These are phyloP conservation scores for Metacarcinus magister DNA, from an alignment of 2,888 invertebrate genomes.

Conservation along the genomic window DNA sequence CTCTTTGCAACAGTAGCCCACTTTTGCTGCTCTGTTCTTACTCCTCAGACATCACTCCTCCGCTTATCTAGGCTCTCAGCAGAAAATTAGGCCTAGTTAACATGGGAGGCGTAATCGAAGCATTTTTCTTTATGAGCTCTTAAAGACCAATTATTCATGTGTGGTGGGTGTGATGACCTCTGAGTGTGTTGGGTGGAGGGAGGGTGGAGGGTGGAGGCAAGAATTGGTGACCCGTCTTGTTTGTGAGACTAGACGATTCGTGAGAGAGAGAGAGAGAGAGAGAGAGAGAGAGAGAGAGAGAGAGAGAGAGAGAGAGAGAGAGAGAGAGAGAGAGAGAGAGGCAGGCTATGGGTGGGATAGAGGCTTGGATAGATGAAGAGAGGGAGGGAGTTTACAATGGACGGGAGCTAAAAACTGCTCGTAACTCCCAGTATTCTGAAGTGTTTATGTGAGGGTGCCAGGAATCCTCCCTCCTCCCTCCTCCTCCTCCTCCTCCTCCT, in stretches of 20 bases:
- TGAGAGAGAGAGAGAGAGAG: neutral
- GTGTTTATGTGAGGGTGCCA: slow-evolving; percentile 74
- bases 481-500: neutral
- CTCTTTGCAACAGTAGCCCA: neutral
- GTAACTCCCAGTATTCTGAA: slow-evolving; percentile 64
- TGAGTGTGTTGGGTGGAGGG: neutral
- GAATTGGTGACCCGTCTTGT: neutral
- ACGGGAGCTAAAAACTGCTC: slow-evolving; percentile 63
- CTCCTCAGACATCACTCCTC: neutral
- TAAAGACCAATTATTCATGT: neutral
- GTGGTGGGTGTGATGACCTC: slow-evolving; percentile 39
- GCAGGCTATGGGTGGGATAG: neutral
- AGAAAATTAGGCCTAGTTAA: neutral
- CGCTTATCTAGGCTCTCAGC: neutral
- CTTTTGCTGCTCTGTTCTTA: neutral
- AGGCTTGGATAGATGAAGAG: slow-evolving; percentile 52
- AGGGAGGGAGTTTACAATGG: slow-evolving; percentile 69
- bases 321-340: slow-evolving; percentile 43
- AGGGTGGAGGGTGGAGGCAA: neutral
- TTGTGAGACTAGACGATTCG: neutral
- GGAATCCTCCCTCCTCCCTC: slow-evolving; percentile 14
- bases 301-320: slow-evolving; percentile 42
- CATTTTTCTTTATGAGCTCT: slow-evolving; percentile 7
- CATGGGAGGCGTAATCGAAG: neutral
- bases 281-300: slow-evolving; percentile 42